Evolutionary conservation across 2,797 vertebrate species (phyloP), one percentile per base, ranked within the genome.

Genomic region (Myotis daubentonii): DNA sequence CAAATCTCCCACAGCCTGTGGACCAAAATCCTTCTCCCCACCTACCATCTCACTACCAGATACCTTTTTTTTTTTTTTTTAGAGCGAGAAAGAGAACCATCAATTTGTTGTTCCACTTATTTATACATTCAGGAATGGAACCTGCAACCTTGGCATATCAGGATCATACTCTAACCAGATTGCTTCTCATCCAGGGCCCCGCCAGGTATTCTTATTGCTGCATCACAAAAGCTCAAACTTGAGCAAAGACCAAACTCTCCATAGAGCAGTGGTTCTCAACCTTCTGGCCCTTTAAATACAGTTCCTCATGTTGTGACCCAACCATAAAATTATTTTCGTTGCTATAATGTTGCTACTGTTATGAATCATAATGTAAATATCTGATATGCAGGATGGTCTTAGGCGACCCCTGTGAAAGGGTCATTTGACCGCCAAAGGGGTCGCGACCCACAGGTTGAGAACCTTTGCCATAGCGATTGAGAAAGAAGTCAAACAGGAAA

Each of bases 1-100:
- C n/a, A 41, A 53, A 36, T n/a, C 53, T 19, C 65, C 74, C 20
- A 33, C 2, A 38, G 16, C 30, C 41, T 30, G 2, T 33, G 44
- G 51, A 60, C 28, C 44, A 23, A 44, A 89, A 88, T 51, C 53
- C 41, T 53, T 53, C n/a, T 44, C 49, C 28, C 51, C 6, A 20
- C 17, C 11, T 12, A 20, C 51, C 16, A 7, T 38, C 55, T 28
- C 6, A 7, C 5, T 33, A 3, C n/a, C 7, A 2, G 2, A 12
- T 25, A 44, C 28, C 25, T 76, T 66, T 23, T 70, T 22, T 36
- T n/a, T n/a, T n/a, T n/a, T 36, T 68, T 19, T 33, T 68, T 20
- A 20, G n/a, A 36, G 19, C 5, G 66, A 70, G 33, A 23, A 36
- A 36, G 36, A 36, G 33, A 70, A 38, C 22, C 20, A 70, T 38